Conservation (phyloP, 2,113 vertebrate genomes). For the Neolamprologus cancellatus region DNA sequence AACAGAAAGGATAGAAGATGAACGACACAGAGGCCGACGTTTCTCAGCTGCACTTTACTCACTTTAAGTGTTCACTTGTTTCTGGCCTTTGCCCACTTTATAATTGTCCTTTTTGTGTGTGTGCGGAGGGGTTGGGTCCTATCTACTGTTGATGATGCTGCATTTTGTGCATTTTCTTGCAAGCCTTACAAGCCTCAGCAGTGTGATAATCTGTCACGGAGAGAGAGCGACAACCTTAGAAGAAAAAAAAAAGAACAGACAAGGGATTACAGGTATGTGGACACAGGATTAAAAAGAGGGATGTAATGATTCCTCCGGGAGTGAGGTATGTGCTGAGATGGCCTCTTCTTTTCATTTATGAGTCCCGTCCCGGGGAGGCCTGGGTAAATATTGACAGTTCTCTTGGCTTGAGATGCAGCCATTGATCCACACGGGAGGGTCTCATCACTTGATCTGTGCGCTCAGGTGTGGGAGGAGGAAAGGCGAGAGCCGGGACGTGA, state of each 20-base stretch:
- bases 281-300: conserved; percentile 57
- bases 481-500: conserved; percentile 38
- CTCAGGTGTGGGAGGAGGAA: conserved; percentile 62
- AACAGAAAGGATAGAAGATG: neutral
- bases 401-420: conserved; percentile 53
- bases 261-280: conserved; percentile 58
- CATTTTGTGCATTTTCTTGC: neutral
- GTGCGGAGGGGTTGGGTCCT: neutral
- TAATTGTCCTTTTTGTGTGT: neutral
- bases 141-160: neutral
- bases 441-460: conserved; percentile 67
- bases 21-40: neutral
- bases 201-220: conserved; percentile 43
- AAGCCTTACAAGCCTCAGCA: conserved; percentile 14
- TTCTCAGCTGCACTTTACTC: conserved; percentile 45
- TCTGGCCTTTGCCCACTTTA: conserved; percentile 18
- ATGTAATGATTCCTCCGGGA: conserved; percentile 65
- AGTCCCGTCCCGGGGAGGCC: conserved; percentile 59
- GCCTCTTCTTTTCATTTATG: conserved; percentile 63
- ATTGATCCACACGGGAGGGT: conserved; percentile 56
- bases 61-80: conserved; percentile 25
- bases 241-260: conserved; percentile 21
- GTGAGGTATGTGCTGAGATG: conserved; percentile 69
- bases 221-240: conserved; percentile 15
- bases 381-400: conserved; percentile 70